These are phyloP conservation scores for Stylophora pistillata DNA, from an alignment of 64 coral and sea anemone genomes.

Conservation along the genomic window DNA sequence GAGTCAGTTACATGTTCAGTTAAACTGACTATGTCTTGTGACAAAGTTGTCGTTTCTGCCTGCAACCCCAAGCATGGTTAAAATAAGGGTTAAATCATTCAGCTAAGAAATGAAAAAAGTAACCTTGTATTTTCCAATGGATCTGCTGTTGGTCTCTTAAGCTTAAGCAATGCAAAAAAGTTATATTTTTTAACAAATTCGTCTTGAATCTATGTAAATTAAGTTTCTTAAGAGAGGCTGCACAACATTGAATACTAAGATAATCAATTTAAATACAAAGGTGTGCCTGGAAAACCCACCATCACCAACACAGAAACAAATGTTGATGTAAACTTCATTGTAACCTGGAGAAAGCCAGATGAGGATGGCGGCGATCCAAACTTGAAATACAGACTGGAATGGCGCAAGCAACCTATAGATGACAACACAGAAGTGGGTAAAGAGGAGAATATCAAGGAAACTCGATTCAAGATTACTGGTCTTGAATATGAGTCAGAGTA, in stretches of 20 bases:
- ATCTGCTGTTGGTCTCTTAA: too few species aligned
- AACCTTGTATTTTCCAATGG: too few species aligned
- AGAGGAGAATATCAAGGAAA: not conserved
- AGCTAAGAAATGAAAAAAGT: too few species aligned
- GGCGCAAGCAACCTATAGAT: not conserved
- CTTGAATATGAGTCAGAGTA: not conserved
- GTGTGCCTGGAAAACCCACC: constrained; percentile 20
- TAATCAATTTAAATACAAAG: not conserved
- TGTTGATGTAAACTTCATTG: not conserved
- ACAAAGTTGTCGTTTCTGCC: too few species aligned
- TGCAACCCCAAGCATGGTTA: too few species aligned
- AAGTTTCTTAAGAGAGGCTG: too few species aligned
- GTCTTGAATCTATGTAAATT: too few species aligned
- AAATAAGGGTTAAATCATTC: too few species aligned
- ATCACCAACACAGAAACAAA: constrained; percentile 5
- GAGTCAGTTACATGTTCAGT: too few species aligned
- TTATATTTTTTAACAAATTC: too few species aligned
- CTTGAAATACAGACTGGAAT: constrained; percentile 34
- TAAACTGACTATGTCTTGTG: too few species aligned
- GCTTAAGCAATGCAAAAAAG: too few species aligned
- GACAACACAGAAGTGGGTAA: not conserved
- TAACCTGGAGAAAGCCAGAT: constrained; percentile 22
- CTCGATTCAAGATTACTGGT: not conserved
- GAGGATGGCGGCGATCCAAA: constrained; percentile 32
- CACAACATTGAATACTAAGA: not conserved